Conservation (phyloP, 2,113 vertebrate species). For the Corapipo altera region DNA sequence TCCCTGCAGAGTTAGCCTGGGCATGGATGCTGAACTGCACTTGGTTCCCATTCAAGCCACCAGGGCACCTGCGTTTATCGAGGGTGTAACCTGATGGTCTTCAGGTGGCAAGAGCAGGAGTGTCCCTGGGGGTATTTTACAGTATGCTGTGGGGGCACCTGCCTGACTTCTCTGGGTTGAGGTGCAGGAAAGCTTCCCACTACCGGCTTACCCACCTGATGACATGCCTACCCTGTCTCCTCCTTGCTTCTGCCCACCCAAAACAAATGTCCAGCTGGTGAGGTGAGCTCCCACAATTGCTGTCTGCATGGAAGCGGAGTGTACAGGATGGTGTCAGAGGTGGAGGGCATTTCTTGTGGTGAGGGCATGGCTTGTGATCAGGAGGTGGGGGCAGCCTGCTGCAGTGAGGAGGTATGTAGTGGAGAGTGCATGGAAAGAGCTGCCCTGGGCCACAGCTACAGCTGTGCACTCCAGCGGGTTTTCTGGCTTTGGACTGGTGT, state of each 20-base stretch:
- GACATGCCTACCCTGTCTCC: neutral
- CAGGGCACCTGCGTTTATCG: neutral
- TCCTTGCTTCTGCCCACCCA: neutral
- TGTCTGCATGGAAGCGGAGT: neutral
- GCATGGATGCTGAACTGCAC: neutral
- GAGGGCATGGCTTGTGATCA: neutral
- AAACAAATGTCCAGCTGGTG: rapidly evolving
- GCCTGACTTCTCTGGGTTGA: neutral
- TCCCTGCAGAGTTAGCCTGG: neutral
- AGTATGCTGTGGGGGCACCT: neutral
- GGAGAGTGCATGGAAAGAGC: neutral
- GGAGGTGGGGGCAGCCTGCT: neutral
- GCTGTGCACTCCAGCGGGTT: rapidly evolving
- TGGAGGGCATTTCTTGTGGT: neutral
- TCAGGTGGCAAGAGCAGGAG: neutral
- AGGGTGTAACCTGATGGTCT: neutral
- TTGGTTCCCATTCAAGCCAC: neutral
- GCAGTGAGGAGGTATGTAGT: neutral
- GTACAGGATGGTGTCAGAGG: neutral
- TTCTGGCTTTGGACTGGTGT: neutral
- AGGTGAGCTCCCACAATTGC: neutral
- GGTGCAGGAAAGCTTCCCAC: neutral
- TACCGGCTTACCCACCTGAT: neutral
- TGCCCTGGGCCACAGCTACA: rapidly evolving
- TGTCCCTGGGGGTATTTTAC: neutral